Evolutionary conservation across 2,113 vertebrate genomes (phyloP), one percentile per base, ranked within the genome.

Genomic region (Sclerurus mexicanus): DNA sequence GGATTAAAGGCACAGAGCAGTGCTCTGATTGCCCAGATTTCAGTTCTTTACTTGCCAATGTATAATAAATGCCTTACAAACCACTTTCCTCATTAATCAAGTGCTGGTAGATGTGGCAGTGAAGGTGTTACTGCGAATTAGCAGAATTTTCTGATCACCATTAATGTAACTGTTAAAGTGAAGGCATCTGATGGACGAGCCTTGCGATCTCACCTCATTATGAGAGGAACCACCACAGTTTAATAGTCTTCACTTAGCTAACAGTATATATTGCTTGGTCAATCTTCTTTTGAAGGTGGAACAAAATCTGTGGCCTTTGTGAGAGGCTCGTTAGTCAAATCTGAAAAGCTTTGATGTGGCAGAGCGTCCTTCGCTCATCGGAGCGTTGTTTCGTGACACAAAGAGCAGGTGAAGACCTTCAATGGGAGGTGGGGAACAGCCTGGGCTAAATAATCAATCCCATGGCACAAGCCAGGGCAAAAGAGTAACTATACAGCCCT

Each of bases 111-210:
- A 75, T 46, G 76, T 87, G 78, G 92, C 75, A 87, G 53, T 74
- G 93, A 97, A 93, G 78, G 83, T 75, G 84, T 92, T 92, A 87
- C 88, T 89, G 74, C 67, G 87, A 71, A 92, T 46, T 56, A 93
- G 80, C 80, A 84, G 91, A 87, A 79, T 90, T 85, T 95, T 89
- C 68, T 82, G 66, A 94, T 46, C 76, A 58, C 42, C 50, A 25
- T 82, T 89, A 89, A 59, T 22, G 71, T 50, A 72, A 67, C 42
- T 39, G 47, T 39, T 86, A 17, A 33, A 56, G 59, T 50, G 71
- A 81, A 73, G 55, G 23, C 15, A 67, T 31, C 76, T 78, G 69
- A 87, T 77, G 76, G 87, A 76, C 1, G 0, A 89, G 74, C 66
- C 75, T 85, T 6, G 73, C 19, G 8, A 72, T 59, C 68, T 89